Evolutionary conservation across 2,113 vertebrate genomes (phyloP).

Genomic region (Cinclus mexicanus): DNA sequence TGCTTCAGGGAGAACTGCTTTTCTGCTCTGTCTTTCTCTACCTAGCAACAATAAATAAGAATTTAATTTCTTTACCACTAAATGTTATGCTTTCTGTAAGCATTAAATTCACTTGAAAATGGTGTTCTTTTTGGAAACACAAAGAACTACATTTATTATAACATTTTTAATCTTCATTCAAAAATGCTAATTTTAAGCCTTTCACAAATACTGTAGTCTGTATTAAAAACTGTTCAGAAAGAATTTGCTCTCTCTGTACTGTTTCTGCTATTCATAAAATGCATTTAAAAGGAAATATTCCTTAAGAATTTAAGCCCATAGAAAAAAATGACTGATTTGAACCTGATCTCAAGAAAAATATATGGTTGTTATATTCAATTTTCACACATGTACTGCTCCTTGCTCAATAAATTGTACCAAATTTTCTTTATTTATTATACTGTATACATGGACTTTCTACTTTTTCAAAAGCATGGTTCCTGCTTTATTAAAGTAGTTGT

Average conservation of each 20-base stretch:
- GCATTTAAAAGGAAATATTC: neutral
- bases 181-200: neutral
- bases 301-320: neutral
- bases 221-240: neutral
- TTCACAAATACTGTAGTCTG: neutral
- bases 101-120: neutral
- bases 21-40: neutral
- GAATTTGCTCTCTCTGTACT: neutral
- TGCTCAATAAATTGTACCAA: neutral
- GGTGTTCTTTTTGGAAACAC: neutral
- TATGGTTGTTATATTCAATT: neutral
- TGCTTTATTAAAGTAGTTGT: neutral
- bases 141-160: neutral
- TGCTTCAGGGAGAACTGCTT: neutral
- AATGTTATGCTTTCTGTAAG: neutral
- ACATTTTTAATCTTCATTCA: slow-evolving; percentile 9
- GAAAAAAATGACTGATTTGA: neutral
- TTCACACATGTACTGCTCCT: neutral
- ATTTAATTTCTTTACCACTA: neutral
- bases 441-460: neutral
- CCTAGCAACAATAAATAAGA: neutral
- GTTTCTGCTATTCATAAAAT: neutral
- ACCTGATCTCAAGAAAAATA: neutral
- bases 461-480: neutral
- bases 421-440: neutral